Conservation (phyloP, 2,888 invertebrate genomes). For the Mythimna impura region DNA sequence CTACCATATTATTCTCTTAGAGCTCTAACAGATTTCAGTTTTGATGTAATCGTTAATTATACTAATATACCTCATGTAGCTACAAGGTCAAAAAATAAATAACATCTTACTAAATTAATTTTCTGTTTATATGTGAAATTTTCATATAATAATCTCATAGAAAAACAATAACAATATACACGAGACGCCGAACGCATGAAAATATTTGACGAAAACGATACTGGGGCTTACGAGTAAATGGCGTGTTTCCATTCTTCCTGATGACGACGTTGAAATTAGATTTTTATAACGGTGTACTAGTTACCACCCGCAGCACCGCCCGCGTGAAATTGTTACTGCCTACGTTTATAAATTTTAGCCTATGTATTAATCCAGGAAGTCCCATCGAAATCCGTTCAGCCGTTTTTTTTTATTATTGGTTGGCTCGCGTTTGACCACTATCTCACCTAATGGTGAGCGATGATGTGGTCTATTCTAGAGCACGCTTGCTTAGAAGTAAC, state of each 20-base stretch:
- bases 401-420: too few relatives aligned
- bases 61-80: constrained; percentile 2
- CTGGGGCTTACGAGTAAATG: constrained; percentile 53
- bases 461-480: too few relatives aligned
- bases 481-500: too few relatives aligned
- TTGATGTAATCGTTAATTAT: constrained; percentile 22
- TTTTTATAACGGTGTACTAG: constrained; percentile 27
- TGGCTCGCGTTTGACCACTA: too few relatives aligned
- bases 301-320: too few relatives aligned
- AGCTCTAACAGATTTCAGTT: constrained; percentile 27
- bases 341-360: too few relatives aligned
- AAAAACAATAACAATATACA: constrained; percentile 75
- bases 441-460: too few relatives aligned
- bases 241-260: constrained; percentile 65
- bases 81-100: constrained; percentile 27
- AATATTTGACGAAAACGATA: constrained; percentile 75
- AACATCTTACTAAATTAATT: constrained; percentile 63
- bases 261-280: constrained; percentile 32
- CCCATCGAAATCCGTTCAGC: too few relatives aligned
- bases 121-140: constrained; percentile 65
- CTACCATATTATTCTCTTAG: constrained; percentile 28
- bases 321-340: too few relatives aligned
- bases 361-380: too few relatives aligned
- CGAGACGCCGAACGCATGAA: constrained; percentile 63
- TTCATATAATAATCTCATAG: constrained; percentile 69